Evolutionary conservation across 2,888 invertebrate species (phyloP).

Genomic region (Apamea monoglypha): DNA sequence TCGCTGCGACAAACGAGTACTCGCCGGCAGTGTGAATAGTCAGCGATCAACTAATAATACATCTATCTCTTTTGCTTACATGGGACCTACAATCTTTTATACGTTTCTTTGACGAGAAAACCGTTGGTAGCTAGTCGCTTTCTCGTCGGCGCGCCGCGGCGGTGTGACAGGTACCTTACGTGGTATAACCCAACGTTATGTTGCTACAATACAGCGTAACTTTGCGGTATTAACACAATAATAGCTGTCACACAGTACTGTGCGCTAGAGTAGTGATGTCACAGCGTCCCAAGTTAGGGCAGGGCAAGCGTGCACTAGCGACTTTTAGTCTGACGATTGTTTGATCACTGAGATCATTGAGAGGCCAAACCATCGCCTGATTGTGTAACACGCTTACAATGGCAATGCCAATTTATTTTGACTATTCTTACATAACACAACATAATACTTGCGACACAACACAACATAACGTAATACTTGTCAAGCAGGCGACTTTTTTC

Average conservation of each 20-base stretch:
- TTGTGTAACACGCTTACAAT: not conserved
- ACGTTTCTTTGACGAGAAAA: not conserved
- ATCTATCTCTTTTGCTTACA: not conserved
- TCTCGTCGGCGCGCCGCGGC: not conserved
- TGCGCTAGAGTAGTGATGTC: not conserved
- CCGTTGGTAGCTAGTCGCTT: not conserved
- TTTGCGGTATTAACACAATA: slow-evolving; percentile 20
- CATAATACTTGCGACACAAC: no score
- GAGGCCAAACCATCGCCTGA: not conserved
- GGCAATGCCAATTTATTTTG: not conserved
- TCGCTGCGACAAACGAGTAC: not conserved
- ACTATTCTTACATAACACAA: no score
- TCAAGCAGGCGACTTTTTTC: not conserved
- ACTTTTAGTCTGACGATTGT: not conserved
- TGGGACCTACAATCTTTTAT: not conserved
- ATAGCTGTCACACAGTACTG: slow-evolving; percentile 7
- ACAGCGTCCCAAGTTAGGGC: not conserved
- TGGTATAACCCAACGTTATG: not conserved
- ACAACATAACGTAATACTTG: no score
- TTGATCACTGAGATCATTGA: no score
- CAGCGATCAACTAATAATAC: not conserved
- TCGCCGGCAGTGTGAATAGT: not conserved
- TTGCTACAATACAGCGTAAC: not conserved
- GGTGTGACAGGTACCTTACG: not conserved
- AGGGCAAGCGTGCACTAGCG: not conserved